These are phyloP conservation scores for Rhyacophila brunnea DNA, from an alignment of 1,140 invertebrate species.

Conservation along the genomic window DNA sequence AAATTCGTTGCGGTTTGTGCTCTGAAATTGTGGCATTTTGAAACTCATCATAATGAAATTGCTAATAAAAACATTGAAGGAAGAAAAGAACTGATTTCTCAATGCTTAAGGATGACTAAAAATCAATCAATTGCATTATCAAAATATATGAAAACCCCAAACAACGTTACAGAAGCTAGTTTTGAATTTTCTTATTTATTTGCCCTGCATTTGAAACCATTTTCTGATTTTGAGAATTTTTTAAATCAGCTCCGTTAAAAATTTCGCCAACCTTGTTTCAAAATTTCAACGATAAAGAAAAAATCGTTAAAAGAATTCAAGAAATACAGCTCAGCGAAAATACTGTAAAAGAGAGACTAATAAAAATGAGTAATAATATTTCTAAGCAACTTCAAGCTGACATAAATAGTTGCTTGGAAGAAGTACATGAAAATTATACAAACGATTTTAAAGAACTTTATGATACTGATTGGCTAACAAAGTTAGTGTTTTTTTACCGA, in stretches of 20 bases:
- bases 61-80: background rate
- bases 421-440: background rate
- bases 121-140: background rate
- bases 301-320: background rate
- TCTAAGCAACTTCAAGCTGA: background rate
- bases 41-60: background rate
- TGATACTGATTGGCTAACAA: no score
- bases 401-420: background rate
- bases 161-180: background rate
- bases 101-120: background rate
- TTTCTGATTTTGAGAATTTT: background rate
- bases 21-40: no score
- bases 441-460: no score
- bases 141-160: background rate
- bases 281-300: conserved; percentile 1
- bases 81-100: background rate
- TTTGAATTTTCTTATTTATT: background rate
- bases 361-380: background rate
- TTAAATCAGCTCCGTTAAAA: conserved; percentile 1
- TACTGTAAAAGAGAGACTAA: background rate
- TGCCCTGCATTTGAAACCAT: background rate
- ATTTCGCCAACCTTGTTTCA: background rate
- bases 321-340: background rate
- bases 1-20: no score
- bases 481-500: no score